Percentiles rank a stretch among this genome's conserved stretches.
phyloP scores from a whole-genome alignment of 2,888 invertebrate genomes.

The Ptilodon capucinus region DNA sequence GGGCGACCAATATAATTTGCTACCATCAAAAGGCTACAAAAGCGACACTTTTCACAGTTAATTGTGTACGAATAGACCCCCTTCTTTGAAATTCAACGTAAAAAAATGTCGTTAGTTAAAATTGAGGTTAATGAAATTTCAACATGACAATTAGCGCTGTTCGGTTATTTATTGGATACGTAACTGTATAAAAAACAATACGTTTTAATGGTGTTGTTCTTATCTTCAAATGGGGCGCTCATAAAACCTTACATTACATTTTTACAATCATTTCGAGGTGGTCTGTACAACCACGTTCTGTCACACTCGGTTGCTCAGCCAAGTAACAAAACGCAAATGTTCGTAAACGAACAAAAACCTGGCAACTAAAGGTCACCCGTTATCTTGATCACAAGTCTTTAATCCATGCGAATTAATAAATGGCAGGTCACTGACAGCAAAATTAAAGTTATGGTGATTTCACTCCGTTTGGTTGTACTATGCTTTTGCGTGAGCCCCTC shows the following conservation, averaged over 20 bases:
- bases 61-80: too few relatives aligned
- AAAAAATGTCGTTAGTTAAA: constrained; percentile 28
- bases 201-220: constrained; percentile 25
- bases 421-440: constrained; percentile 29
- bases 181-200: constrained; percentile 31
- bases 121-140: constrained; percentile 51
- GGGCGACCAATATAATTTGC: too few relatives aligned
- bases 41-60: too few relatives aligned
- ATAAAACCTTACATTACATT: constrained; percentile 8
- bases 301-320: not conserved
- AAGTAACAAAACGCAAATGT: not conserved
- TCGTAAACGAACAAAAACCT: not conserved
- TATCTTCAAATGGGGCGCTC: constrained; percentile 5
- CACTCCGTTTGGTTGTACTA: constrained; percentile 57
- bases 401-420: constrained; percentile 24
- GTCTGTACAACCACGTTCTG: not conserved
- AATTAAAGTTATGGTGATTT: constrained; percentile 51
- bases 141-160: constrained; percentile 47
- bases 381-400: constrained; percentile 18
- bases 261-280: not conserved
- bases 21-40: too few relatives aligned
- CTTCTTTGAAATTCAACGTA: constrained; percentile 11
- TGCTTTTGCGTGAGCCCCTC: constrained; percentile 73
- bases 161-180: constrained; percentile 31
- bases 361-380: constrained; percentile 16